Conservation (phyloP, 2,113 vertebrate genomes). For the Australoheros scitulus region DNA sequence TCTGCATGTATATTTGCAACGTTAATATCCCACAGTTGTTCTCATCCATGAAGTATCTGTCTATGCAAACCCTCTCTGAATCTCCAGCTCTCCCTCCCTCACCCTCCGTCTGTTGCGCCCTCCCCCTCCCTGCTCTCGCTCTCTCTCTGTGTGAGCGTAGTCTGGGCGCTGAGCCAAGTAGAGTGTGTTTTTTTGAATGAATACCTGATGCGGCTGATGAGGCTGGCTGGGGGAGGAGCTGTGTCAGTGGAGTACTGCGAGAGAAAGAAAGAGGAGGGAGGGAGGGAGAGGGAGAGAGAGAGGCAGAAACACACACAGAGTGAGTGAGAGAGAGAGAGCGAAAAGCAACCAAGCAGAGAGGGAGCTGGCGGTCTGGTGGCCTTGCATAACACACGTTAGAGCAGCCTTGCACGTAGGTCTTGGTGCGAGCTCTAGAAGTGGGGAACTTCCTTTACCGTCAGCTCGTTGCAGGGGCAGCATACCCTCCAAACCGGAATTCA, state of each 20-base stretch:
- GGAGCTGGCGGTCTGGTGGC: constrained; percentile 85
- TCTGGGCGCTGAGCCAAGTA: constrained; percentile 81
- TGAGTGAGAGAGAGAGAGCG: constrained; percentile 39
- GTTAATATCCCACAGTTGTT: constrained; percentile 46
- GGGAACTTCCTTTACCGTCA: constrained; percentile 75
- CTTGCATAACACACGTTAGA: constrained; percentile 85
- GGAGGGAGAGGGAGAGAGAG: constrained; percentile 46
- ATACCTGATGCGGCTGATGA: constrained; percentile 94
- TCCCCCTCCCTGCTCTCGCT: constrained; percentile 42
- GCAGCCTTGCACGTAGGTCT: constrained; percentile 78
- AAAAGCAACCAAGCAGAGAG: constrained; percentile 73
- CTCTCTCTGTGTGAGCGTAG: constrained; percentile 74
- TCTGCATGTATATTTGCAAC: constrained; percentile 24
- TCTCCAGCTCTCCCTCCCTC: constrained; percentile 58
- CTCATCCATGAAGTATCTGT: constrained; percentile 59
- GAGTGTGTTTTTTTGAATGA: constrained; percentile 92
- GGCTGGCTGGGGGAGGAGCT: constrained; percentile 84
- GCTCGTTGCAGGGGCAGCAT: constrained; percentile 50
- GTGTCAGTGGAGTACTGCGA: constrained; percentile 82
- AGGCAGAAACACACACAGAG: constrained; percentile 36
- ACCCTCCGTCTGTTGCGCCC: constrained; percentile 56
- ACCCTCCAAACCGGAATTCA: constrained; percentile 31
- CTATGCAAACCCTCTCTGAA: constrained; percentile 62
- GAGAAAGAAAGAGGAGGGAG: constrained; percentile 54
- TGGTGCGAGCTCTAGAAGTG: constrained; percentile 74